Base-by-base conservation (phyloP, 2,113 vertebrate genomes). In the Chinchilla lanigera region DNA sequence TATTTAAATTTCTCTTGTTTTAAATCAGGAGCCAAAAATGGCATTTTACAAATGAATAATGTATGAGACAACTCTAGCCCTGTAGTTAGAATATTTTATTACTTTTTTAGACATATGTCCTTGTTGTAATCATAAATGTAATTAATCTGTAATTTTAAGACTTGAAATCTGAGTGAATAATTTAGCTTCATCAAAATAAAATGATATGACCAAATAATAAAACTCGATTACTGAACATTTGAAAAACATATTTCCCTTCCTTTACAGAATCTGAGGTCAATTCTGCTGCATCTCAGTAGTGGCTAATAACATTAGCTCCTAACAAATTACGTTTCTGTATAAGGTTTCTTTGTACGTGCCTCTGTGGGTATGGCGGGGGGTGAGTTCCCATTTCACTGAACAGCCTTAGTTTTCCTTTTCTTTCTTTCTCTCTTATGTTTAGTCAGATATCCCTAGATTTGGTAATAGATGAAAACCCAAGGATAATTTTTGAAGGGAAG, bases 251-350 rank as follows among this genome's bases (percentile, higher is more conserved):
- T 90, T 84, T 90, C 65, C 41, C 85, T 47, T 8, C 88, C 95
- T 97, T 98, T 96, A 86, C 20, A 67, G 33, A 60, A 6, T 81
- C 96, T 97, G 90, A 93, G 94, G 93, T 96, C 92, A 97, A 92
- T 86, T 94, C 95, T 90, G 5, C 50, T 89, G 38, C 87, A 80
- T 93, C 28, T 94, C 78, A 90, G 17, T 65, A 56, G 58, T 67
- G 41, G 50, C 56, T 94, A 84, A 58, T 93, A 83, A 56, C 35
- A 94, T 96, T 93, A 94, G 67, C 52, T 91, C 20, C 65, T 86
- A 73, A 92, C 69, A 90, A 87, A 78, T 71, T 81, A 47, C 26
- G 26, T 93, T 61, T 96, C 61, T 89, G n/a, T n/a, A 33, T 84
- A 61, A 85, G 58, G 8, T 58, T 91, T 87, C 38, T 84, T 0